Base-by-base conservation (phyloP, 1,140 invertebrate species). In the Meloidogyne exigua region DNA sequence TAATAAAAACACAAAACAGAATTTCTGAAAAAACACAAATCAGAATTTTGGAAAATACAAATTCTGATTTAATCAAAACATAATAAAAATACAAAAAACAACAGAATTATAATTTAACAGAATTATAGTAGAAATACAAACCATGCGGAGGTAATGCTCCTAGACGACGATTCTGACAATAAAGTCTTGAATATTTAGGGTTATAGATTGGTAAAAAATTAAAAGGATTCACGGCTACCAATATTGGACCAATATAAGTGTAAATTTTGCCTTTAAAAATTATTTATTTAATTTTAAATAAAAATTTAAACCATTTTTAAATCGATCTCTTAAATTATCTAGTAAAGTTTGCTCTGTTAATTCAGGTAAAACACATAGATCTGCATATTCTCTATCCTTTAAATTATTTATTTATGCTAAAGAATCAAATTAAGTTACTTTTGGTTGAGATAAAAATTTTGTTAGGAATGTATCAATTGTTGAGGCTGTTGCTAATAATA, bases 141-240 rank as follows among this genome's bases (percentile, higher is more conserved):
- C 72, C 57, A 87, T 98, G 95, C 15, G 95, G 95, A 11, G 95
- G 95, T 79, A 96, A 90, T 84, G 95, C 94, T 90, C 81, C 93
- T 88, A 86, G 93, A 90, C 88, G 70, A 75, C 87, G 86, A 89
- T 95, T 95, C 88, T 97, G 95, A 28, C 76, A 87, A 89, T 97
- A 98, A 25, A 95, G 88, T 87, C 95, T 94, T 63, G 96, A 94
- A 90, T 96, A 96, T 89, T 96, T 97, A 49, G 95, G 95, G 90
- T 97, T 96, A 89, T 97, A 97, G 81, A 97, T 96, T 7, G 95
- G 95, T 89, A 95, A 94, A 88, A 96, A 96, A 90, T 91, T 80
- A 21, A 92, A 92, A 4, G 91, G 91, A 88, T 92, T 91, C 49
- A 96, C 91, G 65, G 95, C 94, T 83, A 98, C 96, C 28, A 98